Conservation (phyloP, 1,140 invertebrate species). For the Macrostomum lignano region DNA sequence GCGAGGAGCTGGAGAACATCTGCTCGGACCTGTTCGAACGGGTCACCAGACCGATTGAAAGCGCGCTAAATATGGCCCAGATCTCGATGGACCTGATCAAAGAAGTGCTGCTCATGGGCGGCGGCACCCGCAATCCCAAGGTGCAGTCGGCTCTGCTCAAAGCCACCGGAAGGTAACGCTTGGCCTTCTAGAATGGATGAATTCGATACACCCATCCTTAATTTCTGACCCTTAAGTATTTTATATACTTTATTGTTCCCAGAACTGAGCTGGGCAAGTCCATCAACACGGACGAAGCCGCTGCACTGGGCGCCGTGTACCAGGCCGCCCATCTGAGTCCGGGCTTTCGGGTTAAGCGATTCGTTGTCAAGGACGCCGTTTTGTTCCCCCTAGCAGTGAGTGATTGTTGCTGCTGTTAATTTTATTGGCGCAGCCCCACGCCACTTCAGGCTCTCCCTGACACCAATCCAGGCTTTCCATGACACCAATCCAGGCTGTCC, state of each 20-base stretch:
- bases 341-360: slow-evolving; percentile 65
- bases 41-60: slow-evolving; percentile 46
- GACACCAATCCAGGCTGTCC: too few relatives aligned
- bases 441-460: too few relatives aligned
- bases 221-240: neutral
- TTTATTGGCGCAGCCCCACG: too few relatives aligned
- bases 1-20: slow-evolving; percentile 56
- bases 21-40: slow-evolving; percentile 53
- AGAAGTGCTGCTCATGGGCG: slow-evolving; percentile 66
- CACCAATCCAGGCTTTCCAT: too few relatives aligned
- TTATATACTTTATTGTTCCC: slow-evolving; percentile 3
- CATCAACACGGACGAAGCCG: slow-evolving; percentile 89
- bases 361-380: slow-evolving; percentile 74
- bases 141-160: slow-evolving; percentile 50
- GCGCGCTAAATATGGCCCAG: slow-evolving; percentile 51
- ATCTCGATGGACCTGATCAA: slow-evolving; percentile 31
- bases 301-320: slow-evolving; percentile 79
- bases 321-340: slow-evolving; percentile 77
- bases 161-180: slow-evolving; percentile 35
- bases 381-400: slow-evolving; percentile 64
- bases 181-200: neutral
- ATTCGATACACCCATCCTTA: neutral
- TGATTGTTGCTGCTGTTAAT: slow-evolving; percentile 5
- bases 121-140: slow-evolving; percentile 62
- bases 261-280: slow-evolving; percentile 54